Conservation (phyloP, 64 coral and sea anemone genomes). For the Pocillopora verrucosa region DNA sequence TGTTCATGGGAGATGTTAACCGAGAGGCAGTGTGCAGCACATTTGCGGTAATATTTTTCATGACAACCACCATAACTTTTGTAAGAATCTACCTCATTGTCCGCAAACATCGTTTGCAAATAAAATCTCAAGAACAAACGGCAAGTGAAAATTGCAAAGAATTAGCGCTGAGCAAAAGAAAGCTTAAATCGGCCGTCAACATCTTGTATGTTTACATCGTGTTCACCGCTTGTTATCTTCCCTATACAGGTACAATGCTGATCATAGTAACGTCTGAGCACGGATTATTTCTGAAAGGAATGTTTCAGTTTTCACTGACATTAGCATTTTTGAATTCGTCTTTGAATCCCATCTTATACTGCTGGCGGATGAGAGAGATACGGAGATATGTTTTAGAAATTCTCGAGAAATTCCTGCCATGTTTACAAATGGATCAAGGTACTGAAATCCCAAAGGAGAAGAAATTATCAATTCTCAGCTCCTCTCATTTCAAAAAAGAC, state of each 20-base stretch:
- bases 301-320: neutral
- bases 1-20: neutral
- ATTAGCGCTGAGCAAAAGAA: neutral
- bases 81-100: conserved; percentile 17
- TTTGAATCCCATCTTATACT: conserved; percentile 33
- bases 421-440: neutral
- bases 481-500: neutral
- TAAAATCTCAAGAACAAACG: neutral
- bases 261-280: neutral
- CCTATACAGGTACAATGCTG: neutral
- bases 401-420: neutral
- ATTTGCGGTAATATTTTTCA: neutral
- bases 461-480: neutral
- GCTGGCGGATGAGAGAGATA: conserved; percentile 40
- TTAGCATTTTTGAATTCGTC: conserved; percentile 2
- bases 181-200: conserved; percentile 8
- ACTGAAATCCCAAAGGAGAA: neutral
- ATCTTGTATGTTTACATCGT: neutral
- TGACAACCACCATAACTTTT: conserved; percentile 1
- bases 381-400: neutral
- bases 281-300: neutral
- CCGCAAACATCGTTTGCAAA: neutral
- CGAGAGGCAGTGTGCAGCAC: neutral
- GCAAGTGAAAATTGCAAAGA: neutral
- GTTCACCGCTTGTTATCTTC: conserved; percentile 8